phyloP scores from a whole-genome alignment of 2,888 invertebrate species.

The Melanostoma mellinum region DNA sequence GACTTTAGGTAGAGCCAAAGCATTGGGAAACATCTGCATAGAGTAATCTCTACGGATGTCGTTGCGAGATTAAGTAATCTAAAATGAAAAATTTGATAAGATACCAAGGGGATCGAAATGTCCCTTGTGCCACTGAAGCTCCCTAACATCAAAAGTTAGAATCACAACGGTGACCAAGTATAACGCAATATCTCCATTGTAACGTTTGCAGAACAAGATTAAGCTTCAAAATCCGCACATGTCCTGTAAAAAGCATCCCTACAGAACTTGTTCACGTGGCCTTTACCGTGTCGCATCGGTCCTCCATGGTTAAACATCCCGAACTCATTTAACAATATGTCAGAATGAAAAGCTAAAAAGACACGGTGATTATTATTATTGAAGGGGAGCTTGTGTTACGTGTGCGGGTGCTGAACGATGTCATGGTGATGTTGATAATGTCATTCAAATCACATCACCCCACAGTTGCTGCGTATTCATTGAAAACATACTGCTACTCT shows the following conservation, averaged over 20 bases:
- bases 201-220: slow-evolving; percentile 33
- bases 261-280: neutral
- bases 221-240: neutral
- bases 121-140: neutral
- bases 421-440: slow-evolving; percentile 31
- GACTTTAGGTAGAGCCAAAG: neutral
- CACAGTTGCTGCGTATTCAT: slow-evolving; percentile 19
- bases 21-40: neutral
- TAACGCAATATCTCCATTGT: too few species aligned
- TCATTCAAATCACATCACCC: slow-evolving; percentile 28
- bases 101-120: neutral
- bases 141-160: neutral
- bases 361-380: neutral
- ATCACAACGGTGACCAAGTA: too few species aligned
- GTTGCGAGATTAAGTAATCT: slow-evolving; percentile 43
- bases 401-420: neutral
- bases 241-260: neutral
- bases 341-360: slow-evolving; percentile 12
- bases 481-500: slow-evolving; percentile 4
- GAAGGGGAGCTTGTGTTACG: neutral
- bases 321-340: slow-evolving; percentile 49
- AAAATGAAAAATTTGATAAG: slow-evolving; percentile 37
- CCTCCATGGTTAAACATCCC: slow-evolving; percentile 51
- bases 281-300: neutral
- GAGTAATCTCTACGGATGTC: neutral